A percentile compares a stretch with the other conserved stretches of the same genome.
Conservation (phyloP, 2,888 invertebrate genomes). For the Nomada ruficornis region DNA sequence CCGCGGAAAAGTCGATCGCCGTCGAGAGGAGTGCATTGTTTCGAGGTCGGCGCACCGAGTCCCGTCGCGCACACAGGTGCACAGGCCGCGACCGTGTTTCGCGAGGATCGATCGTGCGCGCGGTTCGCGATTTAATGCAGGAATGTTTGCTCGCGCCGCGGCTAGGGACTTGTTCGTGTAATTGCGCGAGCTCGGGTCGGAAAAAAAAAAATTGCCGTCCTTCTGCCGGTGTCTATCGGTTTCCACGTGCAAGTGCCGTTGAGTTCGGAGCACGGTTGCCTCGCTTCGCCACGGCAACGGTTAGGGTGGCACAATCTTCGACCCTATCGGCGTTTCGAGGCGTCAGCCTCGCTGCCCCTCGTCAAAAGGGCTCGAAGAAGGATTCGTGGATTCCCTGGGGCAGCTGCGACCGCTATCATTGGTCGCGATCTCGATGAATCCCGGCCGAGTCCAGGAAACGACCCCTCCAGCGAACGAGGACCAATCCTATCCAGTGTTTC, state of each 20-base stretch:
- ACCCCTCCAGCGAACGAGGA: slow-evolving; percentile 80
- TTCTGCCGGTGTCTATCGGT: slow-evolving; percentile 5
- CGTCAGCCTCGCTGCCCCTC: slow-evolving; percentile 25
- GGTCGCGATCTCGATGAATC: slow-evolving; percentile 82
- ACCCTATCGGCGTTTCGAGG: slow-evolving; percentile 42
- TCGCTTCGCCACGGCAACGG: neutral
- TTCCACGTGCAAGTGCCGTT: slow-evolving; percentile 7
- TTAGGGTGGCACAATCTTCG: slow-evolving; percentile 27
- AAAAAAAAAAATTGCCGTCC: too few relatives aligned
- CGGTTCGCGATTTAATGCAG: slow-evolving; percentile 10
- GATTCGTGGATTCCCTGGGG: slow-evolving; percentile 68
- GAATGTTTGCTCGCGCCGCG: slow-evolving; percentile 6
- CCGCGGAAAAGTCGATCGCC: slow-evolving; percentile 28
- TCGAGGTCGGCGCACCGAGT: slow-evolving; percentile 38
- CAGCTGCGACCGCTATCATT: slow-evolving; percentile 83
- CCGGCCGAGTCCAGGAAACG: slow-evolving; percentile 79
- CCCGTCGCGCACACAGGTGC: slow-evolving; percentile 28
- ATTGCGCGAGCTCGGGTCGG: neutral
- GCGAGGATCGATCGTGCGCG: slow-evolving; percentile 24
- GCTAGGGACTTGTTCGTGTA: neutral
- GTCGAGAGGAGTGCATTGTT: slow-evolving; percentile 39
- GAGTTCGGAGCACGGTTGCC: neutral
- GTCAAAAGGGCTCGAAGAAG: slow-evolving; percentile 50
- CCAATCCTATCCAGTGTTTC: slow-evolving; percentile 78
- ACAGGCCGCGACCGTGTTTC: slow-evolving; percentile 5